A percentile compares a stretch with the other conserved stretches of the same genome.
Evolutionary conservation across 2,888 invertebrate genomes (phyloP).

Genomic region (Tachina grossa): DNA sequence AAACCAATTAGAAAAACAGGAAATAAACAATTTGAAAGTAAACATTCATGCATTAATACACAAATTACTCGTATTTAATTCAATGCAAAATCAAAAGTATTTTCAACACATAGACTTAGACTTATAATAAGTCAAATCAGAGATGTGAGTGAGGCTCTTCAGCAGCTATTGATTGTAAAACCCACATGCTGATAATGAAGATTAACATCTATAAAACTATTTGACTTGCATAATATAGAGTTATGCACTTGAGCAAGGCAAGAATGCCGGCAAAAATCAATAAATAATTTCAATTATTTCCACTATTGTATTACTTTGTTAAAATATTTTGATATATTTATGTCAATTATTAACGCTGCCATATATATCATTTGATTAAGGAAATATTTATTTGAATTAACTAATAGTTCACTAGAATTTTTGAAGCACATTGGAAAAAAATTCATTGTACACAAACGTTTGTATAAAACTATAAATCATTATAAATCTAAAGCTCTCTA

Average conservation of each 20-base stretch:
- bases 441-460: background rate
- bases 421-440: background rate
- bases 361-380: background rate
- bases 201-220: background rate
- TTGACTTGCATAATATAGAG: background rate
- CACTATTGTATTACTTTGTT: background rate
- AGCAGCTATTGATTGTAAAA: slow-evolving; percentile 6
- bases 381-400: slow-evolving; percentile 13
- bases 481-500: background rate
- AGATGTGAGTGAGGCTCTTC: too few relatives aligned
- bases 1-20: too few relatives aligned
- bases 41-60: too few relatives aligned
- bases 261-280: background rate
- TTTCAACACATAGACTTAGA: too few relatives aligned
- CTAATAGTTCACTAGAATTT: background rate
- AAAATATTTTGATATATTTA: background rate
- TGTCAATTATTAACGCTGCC: background rate
- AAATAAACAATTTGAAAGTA: too few relatives aligned
- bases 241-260: background rate
- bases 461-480: background rate
- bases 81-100: too few relatives aligned
- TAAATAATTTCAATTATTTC: background rate
- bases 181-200: background rate
- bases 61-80: too few relatives aligned
- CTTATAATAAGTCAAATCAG: too few relatives aligned